Conservation (phyloP, 1,140 invertebrate species). For the Hestina assimilis region DNA sequence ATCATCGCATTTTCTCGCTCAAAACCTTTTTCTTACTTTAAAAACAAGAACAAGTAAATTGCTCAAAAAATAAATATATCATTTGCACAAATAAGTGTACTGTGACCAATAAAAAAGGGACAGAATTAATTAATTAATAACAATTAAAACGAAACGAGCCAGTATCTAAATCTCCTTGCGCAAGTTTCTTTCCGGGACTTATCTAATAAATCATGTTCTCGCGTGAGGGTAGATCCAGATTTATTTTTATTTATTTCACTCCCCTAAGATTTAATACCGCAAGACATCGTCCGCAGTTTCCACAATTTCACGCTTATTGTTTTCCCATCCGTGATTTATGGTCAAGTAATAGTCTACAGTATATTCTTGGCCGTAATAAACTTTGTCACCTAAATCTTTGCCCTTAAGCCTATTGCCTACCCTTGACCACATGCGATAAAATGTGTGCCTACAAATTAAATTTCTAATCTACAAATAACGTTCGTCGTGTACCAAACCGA, state of each 20-base stretch:
- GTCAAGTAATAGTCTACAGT: constrained; percentile 68
- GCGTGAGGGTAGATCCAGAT: constrained; percentile 62
- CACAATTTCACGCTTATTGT: constrained; percentile 79
- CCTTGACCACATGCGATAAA: constrained; percentile 33
- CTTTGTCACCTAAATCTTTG: constrained; percentile 76
- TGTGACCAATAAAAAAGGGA: constrained; percentile 4
- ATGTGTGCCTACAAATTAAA: constrained; percentile 18
- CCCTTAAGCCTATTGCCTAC: constrained; percentile 58
- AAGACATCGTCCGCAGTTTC: constrained; percentile 72
- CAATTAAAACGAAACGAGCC: constrained; percentile 39
- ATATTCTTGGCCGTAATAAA: constrained; percentile 73
- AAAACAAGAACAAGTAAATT: too few relatives aligned
- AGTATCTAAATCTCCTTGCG: constrained; percentile 37
- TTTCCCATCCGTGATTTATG: constrained; percentile 78
- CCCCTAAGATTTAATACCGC: constrained; percentile 72
- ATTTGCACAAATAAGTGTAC: neutral
- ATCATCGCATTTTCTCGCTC: too few relatives aligned
- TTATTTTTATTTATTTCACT: constrained; percentile 77
- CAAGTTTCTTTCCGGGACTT: constrained; percentile 41
- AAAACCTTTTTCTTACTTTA: too few relatives aligned
- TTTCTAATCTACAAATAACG: neutral
- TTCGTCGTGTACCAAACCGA: neutral
- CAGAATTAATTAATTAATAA: constrained; percentile 44
- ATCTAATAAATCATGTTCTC: constrained; percentile 71
- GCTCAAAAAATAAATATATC: too few relatives aligned